Base-by-base conservation (phyloP, 1,140 invertebrate species). In the Streblospio benedicti region DNA sequence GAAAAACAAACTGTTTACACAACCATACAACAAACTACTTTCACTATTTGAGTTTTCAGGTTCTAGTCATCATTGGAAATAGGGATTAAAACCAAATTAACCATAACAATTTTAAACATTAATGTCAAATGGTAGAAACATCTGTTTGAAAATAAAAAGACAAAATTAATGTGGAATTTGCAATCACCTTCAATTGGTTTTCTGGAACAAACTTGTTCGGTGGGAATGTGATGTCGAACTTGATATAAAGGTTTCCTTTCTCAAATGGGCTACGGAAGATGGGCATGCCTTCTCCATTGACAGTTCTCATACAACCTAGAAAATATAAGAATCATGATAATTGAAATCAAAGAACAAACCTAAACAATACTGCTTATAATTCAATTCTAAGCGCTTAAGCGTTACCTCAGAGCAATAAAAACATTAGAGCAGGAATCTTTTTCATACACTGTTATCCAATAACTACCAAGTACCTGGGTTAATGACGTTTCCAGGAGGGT, bases 251-350 rank as follows among this genome's bases (percentile, higher is more conserved):
- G 64, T 88, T 86, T 45, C 97, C 97, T 72, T 93, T 95, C 70
- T 97, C 93, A 76, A 94, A 92, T 31, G 94, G 94, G 82, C 95
- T 95, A 77, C 91, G 93, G 72, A 93, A 93, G 57, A 86, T 85
- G 0, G 97, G 97, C 95, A 99, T 99, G 60, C 93, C 93, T 81
- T 98, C 95, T 68, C 87, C 88, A 60, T 87, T 67, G 47, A 99
- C 85, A 76, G 86, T 89, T 77, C 93, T 96, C 9, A 95, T 81
- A 69, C 92, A 89, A 23, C 71, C 74, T 77, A 57, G 27, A 69
- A 67, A n/a, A 31, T 20, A 56, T 6, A 54, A 23, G 31, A 5
- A 16, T 9, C 14, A 12, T n/a, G n/a, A n/a, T n/a, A n/a, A n/a
- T n/a, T n/a, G n/a, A n/a, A n/a, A n/a, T n/a, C n/a, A n/a, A n/a